Evolutionary conservation across 2,797 vertebrate genomes (phyloP).

Genomic region (Poecilia velifera): DNA sequence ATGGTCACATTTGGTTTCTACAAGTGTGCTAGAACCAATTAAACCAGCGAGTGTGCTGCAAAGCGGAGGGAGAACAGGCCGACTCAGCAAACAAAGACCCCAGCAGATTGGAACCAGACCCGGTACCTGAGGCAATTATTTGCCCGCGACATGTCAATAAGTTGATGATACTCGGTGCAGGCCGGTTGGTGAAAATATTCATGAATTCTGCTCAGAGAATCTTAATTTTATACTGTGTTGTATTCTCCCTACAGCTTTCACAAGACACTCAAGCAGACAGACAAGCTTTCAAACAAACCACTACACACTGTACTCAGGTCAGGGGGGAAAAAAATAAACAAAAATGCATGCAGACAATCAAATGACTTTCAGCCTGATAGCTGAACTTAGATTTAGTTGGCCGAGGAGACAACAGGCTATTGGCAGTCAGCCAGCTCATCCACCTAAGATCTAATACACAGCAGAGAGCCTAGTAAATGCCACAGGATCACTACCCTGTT

Average conservation of each 20-base stretch:
- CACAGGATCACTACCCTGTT: constrained; percentile 50
- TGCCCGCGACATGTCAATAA: constrained; percentile 3
- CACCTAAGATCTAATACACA: constrained; percentile 43
- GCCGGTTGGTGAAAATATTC: constrained; percentile 7
- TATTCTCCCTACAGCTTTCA: constrained; percentile 5
- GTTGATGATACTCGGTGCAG: constrained; percentile 1
- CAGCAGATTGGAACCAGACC: background rate
- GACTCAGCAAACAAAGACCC: constrained; percentile 6
- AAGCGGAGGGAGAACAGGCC: background rate
- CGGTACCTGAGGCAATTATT: constrained; percentile 2
- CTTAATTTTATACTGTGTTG: constrained; percentile 4
- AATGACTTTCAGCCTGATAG: constrained; percentile 27
- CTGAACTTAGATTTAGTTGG: constrained; percentile 30
- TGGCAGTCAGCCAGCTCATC: constrained; percentile 34
- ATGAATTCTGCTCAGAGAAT: background rate
- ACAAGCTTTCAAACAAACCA: constrained; percentile 22
- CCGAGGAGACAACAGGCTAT: constrained; percentile 38
- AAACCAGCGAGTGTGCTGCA: background rate
- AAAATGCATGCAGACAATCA: constrained; percentile 34
- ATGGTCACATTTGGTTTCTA: constrained; percentile 6
- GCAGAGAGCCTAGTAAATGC: constrained; percentile 46
- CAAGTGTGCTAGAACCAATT: constrained; percentile 1
- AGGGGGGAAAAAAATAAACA: constrained; percentile 29
- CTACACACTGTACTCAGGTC: constrained; percentile 21
- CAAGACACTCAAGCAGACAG: constrained; percentile 14